Conservation (phyloP, 1,140 invertebrate species). For the Cepaea nemoralis region DNA sequence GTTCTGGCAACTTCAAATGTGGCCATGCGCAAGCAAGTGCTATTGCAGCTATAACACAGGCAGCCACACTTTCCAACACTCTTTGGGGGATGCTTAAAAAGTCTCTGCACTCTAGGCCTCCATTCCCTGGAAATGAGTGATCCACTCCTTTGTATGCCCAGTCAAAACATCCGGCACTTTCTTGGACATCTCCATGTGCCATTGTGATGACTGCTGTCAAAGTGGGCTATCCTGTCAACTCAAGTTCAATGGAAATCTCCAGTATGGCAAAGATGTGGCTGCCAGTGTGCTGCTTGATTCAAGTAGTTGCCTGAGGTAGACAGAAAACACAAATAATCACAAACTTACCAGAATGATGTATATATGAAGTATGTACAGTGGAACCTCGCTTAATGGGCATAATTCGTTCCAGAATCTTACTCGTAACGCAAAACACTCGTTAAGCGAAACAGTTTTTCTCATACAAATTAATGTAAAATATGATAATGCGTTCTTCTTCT, state of each 20-base stretch:
- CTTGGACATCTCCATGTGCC: background rate
- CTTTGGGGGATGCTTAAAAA: constrained; percentile 61
- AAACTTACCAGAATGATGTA: too few relatives aligned
- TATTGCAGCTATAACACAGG: constrained; percentile 48
- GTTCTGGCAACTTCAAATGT: constrained; percentile 47
- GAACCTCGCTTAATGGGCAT: too few relatives aligned
- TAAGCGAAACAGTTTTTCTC: too few relatives aligned
- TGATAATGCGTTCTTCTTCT: too few relatives aligned
- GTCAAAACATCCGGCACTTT: constrained; percentile 44
- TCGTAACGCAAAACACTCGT: too few relatives aligned
- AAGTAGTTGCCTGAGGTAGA: background rate
- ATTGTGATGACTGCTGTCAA: background rate
- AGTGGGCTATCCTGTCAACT: background rate
- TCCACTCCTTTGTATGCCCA: constrained; percentile 89
- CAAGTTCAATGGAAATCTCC: background rate
- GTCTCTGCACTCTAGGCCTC: constrained; percentile 62
- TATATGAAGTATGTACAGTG: too few relatives aligned
- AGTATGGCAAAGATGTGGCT: background rate
- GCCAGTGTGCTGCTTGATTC: background rate
- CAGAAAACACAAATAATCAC: too few relatives aligned
- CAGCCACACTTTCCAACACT: constrained; percentile 60
- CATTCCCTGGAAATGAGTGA: constrained; percentile 77
- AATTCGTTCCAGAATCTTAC: too few relatives aligned
- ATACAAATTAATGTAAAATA: too few relatives aligned
- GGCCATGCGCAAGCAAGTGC: constrained; percentile 46